phyloP scores from a whole-genome alignment of 2,113 vertebrate species.

The Misgurnus mizolepis region DNA sequence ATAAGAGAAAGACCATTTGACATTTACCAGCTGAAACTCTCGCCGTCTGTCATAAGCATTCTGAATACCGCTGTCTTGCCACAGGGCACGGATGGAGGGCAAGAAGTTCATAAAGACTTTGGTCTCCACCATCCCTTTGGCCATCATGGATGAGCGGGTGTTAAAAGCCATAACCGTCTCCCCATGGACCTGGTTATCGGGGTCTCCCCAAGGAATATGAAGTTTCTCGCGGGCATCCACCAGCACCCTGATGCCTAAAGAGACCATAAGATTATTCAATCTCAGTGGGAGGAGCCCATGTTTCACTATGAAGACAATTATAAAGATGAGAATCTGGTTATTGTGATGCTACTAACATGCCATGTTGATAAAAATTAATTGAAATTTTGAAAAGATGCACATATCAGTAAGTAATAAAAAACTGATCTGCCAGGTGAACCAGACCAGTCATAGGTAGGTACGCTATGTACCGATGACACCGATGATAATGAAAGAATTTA shows the following conservation, averaged over 20 bases:
- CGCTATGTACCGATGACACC: neutral
- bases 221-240: conserved; percentile 97
- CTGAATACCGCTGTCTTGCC: conserved; percentile 91
- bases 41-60: conserved; percentile 91
- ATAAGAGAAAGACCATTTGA: neutral
- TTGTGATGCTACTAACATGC: too few relatives aligned
- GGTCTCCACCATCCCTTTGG: conserved; percentile 86
- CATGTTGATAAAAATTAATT: too few relatives aligned
- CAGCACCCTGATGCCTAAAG: conserved; percentile 87
- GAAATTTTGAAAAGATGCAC: too few relatives aligned
- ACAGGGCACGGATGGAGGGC: conserved; percentile 82
- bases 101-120: conserved; percentile 83
- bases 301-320: neutral
- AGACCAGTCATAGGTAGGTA: neutral
- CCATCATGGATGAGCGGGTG: conserved; percentile 81
- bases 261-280: conserved; percentile 11
- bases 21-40: conserved; percentile 94
- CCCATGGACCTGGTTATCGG: conserved; percentile 82
- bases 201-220: conserved; percentile 94
- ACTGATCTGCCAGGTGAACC: neutral
- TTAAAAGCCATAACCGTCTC: conserved; percentile 91
- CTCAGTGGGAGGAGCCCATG: neutral
- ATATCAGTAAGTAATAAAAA: neutral
- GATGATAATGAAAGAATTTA: neutral
- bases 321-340: too few relatives aligned